A percentile compares a stretch with the other conserved stretches of the same genome.
Conservation (phyloP, 2,888 invertebrate genomes). For the Drosophila neonasuta region DNA sequence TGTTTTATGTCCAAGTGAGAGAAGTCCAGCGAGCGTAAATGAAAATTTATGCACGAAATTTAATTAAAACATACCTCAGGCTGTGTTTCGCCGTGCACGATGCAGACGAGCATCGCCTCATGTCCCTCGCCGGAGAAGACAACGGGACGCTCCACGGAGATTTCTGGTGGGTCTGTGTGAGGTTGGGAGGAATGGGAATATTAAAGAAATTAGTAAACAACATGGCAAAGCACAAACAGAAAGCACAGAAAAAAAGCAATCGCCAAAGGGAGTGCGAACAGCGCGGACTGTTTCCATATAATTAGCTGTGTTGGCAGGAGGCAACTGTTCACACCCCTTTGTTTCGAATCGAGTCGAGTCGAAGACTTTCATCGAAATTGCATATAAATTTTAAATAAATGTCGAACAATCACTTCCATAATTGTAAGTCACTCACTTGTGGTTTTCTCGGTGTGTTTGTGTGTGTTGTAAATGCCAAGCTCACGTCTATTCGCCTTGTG, state of each 20-base stretch:
- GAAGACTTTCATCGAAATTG: constrained; percentile 62
- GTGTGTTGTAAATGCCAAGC: constrained; percentile 31
- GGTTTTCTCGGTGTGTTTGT: neutral
- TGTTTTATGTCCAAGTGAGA: constrained; percentile 61
- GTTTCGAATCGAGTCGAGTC: neutral
- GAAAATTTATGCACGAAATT: constrained; percentile 70
- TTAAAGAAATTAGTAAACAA: constrained; percentile 66
- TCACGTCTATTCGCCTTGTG: constrained; percentile 19
- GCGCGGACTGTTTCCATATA: constrained; percentile 32
- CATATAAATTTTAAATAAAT: constrained; percentile 73
- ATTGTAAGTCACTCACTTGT: constrained; percentile 45
- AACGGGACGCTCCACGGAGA: constrained; percentile 85
- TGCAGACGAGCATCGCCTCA: constrained; percentile 87
- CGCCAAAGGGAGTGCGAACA: neutral
- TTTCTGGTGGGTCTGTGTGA: constrained; percentile 82
- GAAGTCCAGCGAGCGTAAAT: constrained; percentile 54
- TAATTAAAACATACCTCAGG: constrained; percentile 84
- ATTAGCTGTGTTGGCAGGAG: constrained; percentile 43
- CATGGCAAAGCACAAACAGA: constrained; percentile 38
- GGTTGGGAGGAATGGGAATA: constrained; percentile 17
- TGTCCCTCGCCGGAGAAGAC: constrained; percentile 87
- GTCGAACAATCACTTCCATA: constrained; percentile 66
- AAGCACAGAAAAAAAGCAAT: constrained; percentile 6
- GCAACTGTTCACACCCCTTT: constrained; percentile 13
- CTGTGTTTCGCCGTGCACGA: constrained; percentile 87